These are phyloP conservation scores for Cheilosia urbana DNA, from an alignment of 2,888 invertebrate species.

Conservation along the genomic window DNA sequence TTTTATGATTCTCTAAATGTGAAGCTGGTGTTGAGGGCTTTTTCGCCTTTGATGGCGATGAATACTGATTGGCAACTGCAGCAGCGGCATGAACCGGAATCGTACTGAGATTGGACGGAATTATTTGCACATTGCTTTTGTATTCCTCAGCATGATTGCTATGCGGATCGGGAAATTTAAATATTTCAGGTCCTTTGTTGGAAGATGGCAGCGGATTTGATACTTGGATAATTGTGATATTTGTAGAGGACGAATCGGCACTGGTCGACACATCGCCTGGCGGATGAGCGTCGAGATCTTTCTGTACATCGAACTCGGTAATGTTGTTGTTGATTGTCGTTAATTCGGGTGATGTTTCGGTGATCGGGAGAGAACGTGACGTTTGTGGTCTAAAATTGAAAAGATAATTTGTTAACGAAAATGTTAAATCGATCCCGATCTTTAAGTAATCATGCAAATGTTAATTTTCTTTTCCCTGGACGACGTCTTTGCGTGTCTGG, in stretches of 20 bases:
- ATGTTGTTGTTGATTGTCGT: slow-evolving; percentile 76
- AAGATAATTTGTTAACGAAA: slow-evolving; percentile 4
- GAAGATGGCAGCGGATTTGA: slow-evolving; percentile 83
- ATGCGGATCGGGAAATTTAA: slow-evolving; percentile 81
- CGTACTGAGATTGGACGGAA: slow-evolving; percentile 83
- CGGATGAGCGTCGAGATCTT: slow-evolving; percentile 62
- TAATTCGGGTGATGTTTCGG: slow-evolving; percentile 71
- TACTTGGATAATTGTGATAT: slow-evolving; percentile 87
- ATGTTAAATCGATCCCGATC: neutral
- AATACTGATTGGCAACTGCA: slow-evolving; percentile 79
- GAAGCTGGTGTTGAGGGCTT: slow-evolving; percentile 71
- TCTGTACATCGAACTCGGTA: slow-evolving; percentile 77
- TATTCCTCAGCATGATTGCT: slow-evolving; percentile 79
- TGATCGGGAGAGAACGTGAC: slow-evolving; percentile 81
- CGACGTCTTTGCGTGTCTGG: too few relatives aligned
- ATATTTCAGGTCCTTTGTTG: slow-evolving; percentile 80
- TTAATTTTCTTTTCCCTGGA: too few relatives aligned
- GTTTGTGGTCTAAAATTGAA: slow-evolving; percentile 80
- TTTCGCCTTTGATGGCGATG: slow-evolving; percentile 79
- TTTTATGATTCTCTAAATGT: slow-evolving; percentile 78
- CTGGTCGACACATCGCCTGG: slow-evolving; percentile 22
- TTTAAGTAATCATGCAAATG: too few relatives aligned
- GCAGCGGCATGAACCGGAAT: slow-evolving; percentile 80
- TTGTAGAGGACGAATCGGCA: slow-evolving; percentile 79
- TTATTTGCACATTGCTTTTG: slow-evolving; percentile 84